phyloP scores from a whole-genome alignment of 1,140 invertebrate species.

The Camponotus pennsylvanicus region DNA sequence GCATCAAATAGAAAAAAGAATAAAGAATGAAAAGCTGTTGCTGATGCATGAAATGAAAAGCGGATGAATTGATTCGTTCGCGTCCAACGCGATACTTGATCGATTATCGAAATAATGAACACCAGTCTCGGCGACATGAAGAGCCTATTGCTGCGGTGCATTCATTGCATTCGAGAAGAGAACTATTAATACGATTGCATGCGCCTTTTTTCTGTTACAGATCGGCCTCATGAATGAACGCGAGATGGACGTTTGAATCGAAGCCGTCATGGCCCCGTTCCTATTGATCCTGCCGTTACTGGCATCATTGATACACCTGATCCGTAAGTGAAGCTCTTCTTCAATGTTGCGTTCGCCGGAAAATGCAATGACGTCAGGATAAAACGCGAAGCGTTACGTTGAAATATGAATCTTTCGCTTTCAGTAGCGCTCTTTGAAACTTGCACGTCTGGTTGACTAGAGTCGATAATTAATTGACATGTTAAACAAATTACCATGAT shows the following conservation, averaged over 20 bases:
- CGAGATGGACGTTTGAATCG: constrained; percentile 69
- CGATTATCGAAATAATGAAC: constrained; percentile 58
- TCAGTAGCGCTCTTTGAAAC: background rate
- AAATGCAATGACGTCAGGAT: constrained; percentile 23
- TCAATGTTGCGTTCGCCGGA: constrained; percentile 39
- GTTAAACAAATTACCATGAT: constrained; percentile 54
- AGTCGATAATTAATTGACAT: constrained; percentile 58
- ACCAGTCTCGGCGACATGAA: constrained; percentile 40
- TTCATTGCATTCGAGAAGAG: constrained; percentile 11
- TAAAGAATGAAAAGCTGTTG: constrained; percentile 27
- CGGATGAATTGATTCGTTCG: constrained; percentile 39
- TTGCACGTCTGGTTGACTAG: constrained; percentile 5
- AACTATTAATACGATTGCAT: constrained; percentile 47
- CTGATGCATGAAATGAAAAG: constrained; percentile 1
- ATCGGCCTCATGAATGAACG: constrained; percentile 63
- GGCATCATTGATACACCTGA: constrained; percentile 64
- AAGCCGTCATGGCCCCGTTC: constrained; percentile 60
- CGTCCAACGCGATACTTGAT: constrained; percentile 31
- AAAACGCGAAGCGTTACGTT: background rate
- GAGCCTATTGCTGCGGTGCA: constrained; percentile 22
- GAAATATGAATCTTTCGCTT: constrained; percentile 35
- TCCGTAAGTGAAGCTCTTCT: constrained; percentile 61
- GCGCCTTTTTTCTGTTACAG: constrained; percentile 65
- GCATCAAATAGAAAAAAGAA: background rate
- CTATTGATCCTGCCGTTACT: constrained; percentile 67